These are phyloP conservation scores for Paracyclopina nana DNA, from an alignment of 1,140 invertebrate species.

Conservation along the genomic window DNA sequence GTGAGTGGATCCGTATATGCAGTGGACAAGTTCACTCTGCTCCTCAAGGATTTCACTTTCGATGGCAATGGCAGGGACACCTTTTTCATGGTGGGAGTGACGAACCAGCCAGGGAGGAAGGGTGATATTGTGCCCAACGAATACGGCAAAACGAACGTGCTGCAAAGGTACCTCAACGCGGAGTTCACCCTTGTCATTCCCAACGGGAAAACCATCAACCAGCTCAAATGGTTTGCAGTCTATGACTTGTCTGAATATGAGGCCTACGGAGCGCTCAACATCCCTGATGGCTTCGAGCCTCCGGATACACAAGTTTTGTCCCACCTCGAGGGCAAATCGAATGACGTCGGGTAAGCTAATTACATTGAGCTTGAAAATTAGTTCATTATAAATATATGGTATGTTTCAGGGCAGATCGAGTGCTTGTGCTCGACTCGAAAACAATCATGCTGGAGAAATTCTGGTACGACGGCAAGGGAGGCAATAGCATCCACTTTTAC, in stretches of 20 bases:
- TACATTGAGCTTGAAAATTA: too few relatives aligned
- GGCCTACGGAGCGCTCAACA: constrained; percentile 69
- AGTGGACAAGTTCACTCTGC: constrained; percentile 61
- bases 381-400: too few relatives aligned
- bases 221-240: constrained; percentile 72
- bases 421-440: constrained; percentile 58
- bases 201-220: constrained; percentile 62
- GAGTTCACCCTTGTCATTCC: constrained; percentile 60
- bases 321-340: constrained; percentile 36
- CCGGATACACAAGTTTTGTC: constrained; percentile 48
- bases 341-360: too few relatives aligned
- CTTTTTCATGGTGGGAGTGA: constrained; percentile 78
- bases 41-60: constrained; percentile 65
- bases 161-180: constrained; percentile 62
- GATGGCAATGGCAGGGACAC: constrained; percentile 67
- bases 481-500: constrained; percentile 56
- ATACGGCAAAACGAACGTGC: constrained; percentile 62
- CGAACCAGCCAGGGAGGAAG: constrained; percentile 56
- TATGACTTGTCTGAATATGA: constrained; percentile 62
- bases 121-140: constrained; percentile 78
- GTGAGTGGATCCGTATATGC: constrained; percentile 72
- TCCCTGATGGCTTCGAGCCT: constrained; percentile 77
- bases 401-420: constrained; percentile 45
- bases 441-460: constrained; percentile 50
- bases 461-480: constrained; percentile 43